Evolutionary conservation across 1,140 invertebrate genomes (phyloP).

Genomic region (Centruroides vittatus): DNA sequence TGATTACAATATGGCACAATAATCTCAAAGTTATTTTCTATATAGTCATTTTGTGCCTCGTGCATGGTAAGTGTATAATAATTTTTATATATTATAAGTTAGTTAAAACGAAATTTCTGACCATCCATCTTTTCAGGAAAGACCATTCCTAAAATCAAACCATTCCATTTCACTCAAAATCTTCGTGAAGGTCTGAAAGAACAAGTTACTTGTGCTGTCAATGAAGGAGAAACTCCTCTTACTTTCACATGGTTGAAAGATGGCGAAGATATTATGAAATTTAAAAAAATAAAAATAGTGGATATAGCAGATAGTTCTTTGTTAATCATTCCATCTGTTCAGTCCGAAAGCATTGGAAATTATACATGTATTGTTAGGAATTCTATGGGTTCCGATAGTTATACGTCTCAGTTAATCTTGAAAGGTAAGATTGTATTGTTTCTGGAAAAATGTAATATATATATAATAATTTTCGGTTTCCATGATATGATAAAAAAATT

Average conservation of each 20-base stretch:
- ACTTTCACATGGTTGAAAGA: conserved; percentile 19
- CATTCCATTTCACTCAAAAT: conserved; percentile 25
- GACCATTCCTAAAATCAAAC: conserved; percentile 3
- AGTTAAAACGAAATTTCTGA: too few species aligned
- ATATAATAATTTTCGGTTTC: too few species aligned
- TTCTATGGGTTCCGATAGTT: conserved; percentile 14
- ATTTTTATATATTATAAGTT: too few species aligned
- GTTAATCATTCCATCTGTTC: background rate
- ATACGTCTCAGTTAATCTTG: conserved; percentile 14
- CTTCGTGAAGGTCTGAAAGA: conserved; percentile 48
- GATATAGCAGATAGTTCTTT: background rate
- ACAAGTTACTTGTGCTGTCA: conserved; percentile 33
- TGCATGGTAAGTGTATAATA: too few species aligned
- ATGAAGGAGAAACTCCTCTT: conserved; percentile 18
- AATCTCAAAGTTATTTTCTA: too few species aligned
- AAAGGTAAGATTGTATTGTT: conserved; percentile 10
- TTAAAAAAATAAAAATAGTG: background rate
- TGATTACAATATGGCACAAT: too few species aligned
- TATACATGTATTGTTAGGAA: conserved; percentile 24
- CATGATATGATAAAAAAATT: too few species aligned
- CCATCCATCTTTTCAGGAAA: background rate
- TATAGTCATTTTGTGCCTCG: too few species aligned
- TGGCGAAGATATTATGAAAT: background rate
- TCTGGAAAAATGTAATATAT: too few species aligned
- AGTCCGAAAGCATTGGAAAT: conserved; percentile 13